phyloP scores from a whole-genome alignment of 2,888 invertebrate species.

The Lithophane ornitopus region DNA sequence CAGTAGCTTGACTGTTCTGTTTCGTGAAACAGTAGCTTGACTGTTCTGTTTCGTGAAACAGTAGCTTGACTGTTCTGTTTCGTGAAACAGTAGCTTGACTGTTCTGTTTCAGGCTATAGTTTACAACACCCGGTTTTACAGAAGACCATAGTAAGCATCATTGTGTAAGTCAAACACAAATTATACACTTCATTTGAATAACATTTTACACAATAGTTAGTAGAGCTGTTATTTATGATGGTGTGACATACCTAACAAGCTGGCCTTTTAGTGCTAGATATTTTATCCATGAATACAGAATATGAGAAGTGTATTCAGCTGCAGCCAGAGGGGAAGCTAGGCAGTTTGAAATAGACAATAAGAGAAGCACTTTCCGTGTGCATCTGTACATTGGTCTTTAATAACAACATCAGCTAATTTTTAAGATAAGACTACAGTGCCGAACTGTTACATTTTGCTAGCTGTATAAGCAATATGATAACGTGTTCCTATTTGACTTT shows the following conservation, averaged over 20 bases:
- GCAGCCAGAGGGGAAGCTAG: background rate
- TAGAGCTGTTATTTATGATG: background rate
- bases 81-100: no score
- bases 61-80: no score
- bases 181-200: background rate
- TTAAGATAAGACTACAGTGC: background rate
- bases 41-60: no score
- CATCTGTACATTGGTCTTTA: background rate
- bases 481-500: conserved; percentile 32
- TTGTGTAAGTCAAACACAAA: background rate
- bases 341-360: background rate
- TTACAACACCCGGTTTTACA: background rate
- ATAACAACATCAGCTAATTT: conserved; percentile 1
- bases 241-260: background rate
- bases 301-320: background rate
- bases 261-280: background rate
- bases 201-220: background rate
- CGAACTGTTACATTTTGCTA: background rate
- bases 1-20: no score
- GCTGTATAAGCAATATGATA: conserved; percentile 26
- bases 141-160: background rate
- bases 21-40: no score
- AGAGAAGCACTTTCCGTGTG: no score
- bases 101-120: no score
- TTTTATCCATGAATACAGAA: background rate